Evolutionary conservation across 1,140 invertebrate species (phyloP), one percentile per base, ranked within the genome.

Genomic region (Panagrolaimus sp.): DNA sequence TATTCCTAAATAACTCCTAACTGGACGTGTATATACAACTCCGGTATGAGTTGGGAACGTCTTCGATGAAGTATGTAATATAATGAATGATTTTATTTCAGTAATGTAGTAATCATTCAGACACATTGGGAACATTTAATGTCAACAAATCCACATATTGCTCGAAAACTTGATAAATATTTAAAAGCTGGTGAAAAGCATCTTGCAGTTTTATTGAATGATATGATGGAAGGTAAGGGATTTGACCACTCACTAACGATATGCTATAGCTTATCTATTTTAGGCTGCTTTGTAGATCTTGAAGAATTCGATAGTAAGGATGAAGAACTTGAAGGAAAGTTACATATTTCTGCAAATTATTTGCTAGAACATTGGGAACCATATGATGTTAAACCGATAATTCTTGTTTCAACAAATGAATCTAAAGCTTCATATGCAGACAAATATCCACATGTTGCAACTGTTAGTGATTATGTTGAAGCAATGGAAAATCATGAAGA

Each of bases 131-230:
- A 66, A 27, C 63, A 70, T 20, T 47, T 76, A 13, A 78, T 75
- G 27, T 51, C 64, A 31, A 65, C 63, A 7, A 77, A 77, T 57
- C 70, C 66, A 8, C 13, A 79, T 3, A 71, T 78, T 45, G 79
- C 53, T 46, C 66, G 69, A 42, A 72, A 68, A 9, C 45, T 76
- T 16, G 43, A 53, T 16, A 46, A 66, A 27, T 43, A 72, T 44
- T 74, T 74, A 63, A 48, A 65, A 63, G 57, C 57, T 43, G 75
- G 62, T 63, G 43, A 44, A 16, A 46, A 51, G 16, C 67, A 74
- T n/a, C 67, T 75, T 44, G 79, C 78, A 48, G 66, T 76, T 16
- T 78, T 78, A 25, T 53, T 74, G n/a, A 76, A 76, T 42, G 74
- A 76, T 45, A 76, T 72, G 48, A 42, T 72, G n/a, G 65, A 27